Evolutionary conservation across 2,888 invertebrate genomes (phyloP).

Genomic region (Pachycephus smyrnensis): DNA sequence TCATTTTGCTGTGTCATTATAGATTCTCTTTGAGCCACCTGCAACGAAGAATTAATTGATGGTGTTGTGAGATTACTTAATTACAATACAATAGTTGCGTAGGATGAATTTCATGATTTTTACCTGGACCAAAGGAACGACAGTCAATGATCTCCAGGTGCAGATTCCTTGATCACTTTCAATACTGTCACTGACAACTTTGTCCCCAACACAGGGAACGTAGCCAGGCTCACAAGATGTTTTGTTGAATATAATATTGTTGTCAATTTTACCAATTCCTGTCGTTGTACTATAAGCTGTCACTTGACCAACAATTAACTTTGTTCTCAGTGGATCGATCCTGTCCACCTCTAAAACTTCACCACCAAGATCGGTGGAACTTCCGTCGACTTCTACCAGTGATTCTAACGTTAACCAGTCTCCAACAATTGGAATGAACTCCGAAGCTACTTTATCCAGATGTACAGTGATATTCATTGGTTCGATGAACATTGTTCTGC

Average conservation of each 20-base stretch:
- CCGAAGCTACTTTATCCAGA: constrained; percentile 73
- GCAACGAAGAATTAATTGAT: constrained; percentile 19
- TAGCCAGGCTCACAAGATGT: constrained; percentile 70
- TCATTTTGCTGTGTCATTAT: background rate
- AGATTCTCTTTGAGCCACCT: constrained; percentile 26
- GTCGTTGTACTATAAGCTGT: constrained; percentile 60
- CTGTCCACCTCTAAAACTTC: constrained; percentile 74
- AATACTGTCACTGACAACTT: constrained; percentile 76
- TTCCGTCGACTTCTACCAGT: constrained; percentile 73
- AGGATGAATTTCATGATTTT: background rate
- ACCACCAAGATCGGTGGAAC: constrained; percentile 68
- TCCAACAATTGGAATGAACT: constrained; percentile 77
- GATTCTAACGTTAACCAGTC: constrained; percentile 78
- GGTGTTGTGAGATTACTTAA: constrained; percentile 11
- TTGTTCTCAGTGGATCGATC: constrained; percentile 73
- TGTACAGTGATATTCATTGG: constrained; percentile 72
- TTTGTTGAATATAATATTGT: constrained; percentile 72
- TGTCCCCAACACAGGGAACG: constrained; percentile 72
- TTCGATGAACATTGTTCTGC: constrained; percentile 67
- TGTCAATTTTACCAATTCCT: constrained; percentile 71
- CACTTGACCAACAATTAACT: constrained; percentile 70
- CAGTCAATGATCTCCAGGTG: constrained; percentile 73
- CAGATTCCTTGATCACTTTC: constrained; percentile 77
- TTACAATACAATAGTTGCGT: background rate
- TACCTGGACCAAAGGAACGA: constrained; percentile 56